Percentiles rank a stretch among this genome's conserved stretches.
Conservation (phyloP, 2,888 invertebrate genomes). For the Tipula lateralis region DNA sequence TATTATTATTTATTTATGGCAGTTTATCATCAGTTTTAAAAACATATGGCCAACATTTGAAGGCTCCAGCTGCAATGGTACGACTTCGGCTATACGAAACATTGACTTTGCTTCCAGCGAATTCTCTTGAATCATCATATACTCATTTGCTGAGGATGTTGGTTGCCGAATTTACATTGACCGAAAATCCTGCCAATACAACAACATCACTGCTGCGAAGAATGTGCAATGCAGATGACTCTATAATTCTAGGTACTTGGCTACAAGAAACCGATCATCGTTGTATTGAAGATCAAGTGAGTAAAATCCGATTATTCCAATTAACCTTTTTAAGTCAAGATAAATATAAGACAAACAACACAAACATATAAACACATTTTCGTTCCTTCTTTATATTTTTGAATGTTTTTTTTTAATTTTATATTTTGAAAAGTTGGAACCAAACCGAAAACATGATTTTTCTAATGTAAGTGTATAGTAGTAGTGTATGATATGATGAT, state of each 20-base stretch:
- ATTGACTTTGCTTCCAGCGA: constrained; percentile 68
- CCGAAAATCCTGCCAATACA: constrained; percentile 89
- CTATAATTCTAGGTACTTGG: constrained; percentile 90
- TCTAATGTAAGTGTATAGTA: neutral
- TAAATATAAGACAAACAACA: constrained; percentile 29
- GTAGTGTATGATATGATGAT: neutral
- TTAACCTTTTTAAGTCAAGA: too few species aligned
- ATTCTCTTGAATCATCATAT: constrained; percentile 77
- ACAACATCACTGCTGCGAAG: constrained; percentile 75
- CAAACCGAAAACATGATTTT: constrained; percentile 67
- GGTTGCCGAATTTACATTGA: constrained; percentile 90
- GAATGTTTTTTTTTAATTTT: constrained; percentile 29
- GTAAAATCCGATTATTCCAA: too few species aligned
- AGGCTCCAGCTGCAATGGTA: constrained; percentile 91
- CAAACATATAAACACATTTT: neutral
- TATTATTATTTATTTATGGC: constrained; percentile 33
- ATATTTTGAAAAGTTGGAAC: constrained; percentile 59
- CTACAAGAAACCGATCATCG: constrained; percentile 94
- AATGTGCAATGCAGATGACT: constrained; percentile 84
- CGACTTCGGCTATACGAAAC: constrained; percentile 90
- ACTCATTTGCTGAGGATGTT: constrained; percentile 85
- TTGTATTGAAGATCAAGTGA: constrained; percentile 94
- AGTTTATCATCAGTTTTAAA: constrained; percentile 81
- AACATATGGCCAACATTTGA: constrained; percentile 84
- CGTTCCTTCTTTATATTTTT: constrained; percentile 28